Evolutionary conservation across 1,140 invertebrate species (phyloP), one percentile per base, ranked within the genome.

Genomic region (Magallana gigas): DNA sequence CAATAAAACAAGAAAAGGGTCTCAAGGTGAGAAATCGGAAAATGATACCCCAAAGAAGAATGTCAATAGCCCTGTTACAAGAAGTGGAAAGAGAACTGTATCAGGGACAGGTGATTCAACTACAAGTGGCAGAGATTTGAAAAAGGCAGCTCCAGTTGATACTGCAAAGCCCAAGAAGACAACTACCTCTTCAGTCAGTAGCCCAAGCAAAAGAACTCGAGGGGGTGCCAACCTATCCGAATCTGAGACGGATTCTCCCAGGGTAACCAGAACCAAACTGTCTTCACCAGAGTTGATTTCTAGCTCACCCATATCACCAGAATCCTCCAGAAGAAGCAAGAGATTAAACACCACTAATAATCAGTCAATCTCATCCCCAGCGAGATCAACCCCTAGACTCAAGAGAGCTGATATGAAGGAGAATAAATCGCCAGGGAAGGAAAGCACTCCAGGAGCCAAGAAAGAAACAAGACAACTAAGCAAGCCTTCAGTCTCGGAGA

Each of bases 391-490:
- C 9, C 68, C 68, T 29, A 76, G 68, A 29, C 68, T 76, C 23
- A 76, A 36, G 36, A 76, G 14, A 3, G 18, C 23, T 16, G 57
- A 58, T 6, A 48, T 36, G 11, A 84, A 60, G 14, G 58, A 60
- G 29, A 62, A 84, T n/a, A 84, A 29, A 11, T 84, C 83, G 12
- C 83, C 83, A 14, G 57, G 7, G 11, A 84, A 62, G 29, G 23
- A 59, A 23, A 62, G 58, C 14, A 62, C 58, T 60, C 83, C 14
- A 11, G 23, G 8, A 29, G 68, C 68, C 12, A 18, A 23, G 36
- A 76, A 48, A 29, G 23, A 76, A 11, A 29, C 23, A 18, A 23
- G 12, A 11, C 68, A 29, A 23, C 29, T 12, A 8, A 76, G 14
- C 23, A 76, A 76, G 7, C 16, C 48, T 57, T n/a, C 48, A 23